Conservation (phyloP, 2,888 invertebrate genomes). For the Ptilodon capucinus region DNA sequence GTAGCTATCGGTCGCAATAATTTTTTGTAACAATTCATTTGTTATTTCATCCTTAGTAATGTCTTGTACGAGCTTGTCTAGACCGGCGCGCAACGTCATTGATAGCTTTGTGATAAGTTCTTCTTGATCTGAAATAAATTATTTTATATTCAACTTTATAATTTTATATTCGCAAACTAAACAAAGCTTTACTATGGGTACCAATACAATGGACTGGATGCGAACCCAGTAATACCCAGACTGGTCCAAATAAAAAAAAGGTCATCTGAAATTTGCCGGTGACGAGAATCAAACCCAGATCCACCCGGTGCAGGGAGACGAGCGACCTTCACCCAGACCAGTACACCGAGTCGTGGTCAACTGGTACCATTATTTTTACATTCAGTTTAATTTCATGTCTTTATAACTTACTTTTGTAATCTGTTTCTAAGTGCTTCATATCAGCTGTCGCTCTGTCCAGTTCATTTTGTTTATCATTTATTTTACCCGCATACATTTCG, state of each 20-base stretch:
- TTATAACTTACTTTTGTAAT: conserved; percentile 44
- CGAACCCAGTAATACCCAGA: no score
- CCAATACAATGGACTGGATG: no score
- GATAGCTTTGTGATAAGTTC: conserved; percentile 26
- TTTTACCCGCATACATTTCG: conserved; percentile 23
- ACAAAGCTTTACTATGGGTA: no score
- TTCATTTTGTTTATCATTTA: conserved; percentile 29
- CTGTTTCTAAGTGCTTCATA: conserved; percentile 33
- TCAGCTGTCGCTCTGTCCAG: conserved; percentile 28
- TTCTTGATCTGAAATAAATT: conserved; percentile 34
- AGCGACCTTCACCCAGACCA: no score
- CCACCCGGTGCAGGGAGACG: no score
- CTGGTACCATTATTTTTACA: no score
- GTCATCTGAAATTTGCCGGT: no score
- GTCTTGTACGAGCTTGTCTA: conserved; percentile 35
- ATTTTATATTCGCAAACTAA: no score
- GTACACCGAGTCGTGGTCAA: no score
- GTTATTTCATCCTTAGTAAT: conserved; percentile 30
- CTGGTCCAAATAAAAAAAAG: no score
- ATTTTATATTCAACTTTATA: background rate
- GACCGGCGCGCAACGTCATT: conserved; percentile 29
- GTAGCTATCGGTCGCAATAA: conserved; percentile 13
- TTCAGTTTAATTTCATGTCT: no score
- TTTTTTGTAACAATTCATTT: conserved; percentile 34
- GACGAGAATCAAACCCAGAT: no score